Base-by-base conservation (phyloP, 2,888 invertebrate genomes). In the Ophioninae sp. region DNA sequence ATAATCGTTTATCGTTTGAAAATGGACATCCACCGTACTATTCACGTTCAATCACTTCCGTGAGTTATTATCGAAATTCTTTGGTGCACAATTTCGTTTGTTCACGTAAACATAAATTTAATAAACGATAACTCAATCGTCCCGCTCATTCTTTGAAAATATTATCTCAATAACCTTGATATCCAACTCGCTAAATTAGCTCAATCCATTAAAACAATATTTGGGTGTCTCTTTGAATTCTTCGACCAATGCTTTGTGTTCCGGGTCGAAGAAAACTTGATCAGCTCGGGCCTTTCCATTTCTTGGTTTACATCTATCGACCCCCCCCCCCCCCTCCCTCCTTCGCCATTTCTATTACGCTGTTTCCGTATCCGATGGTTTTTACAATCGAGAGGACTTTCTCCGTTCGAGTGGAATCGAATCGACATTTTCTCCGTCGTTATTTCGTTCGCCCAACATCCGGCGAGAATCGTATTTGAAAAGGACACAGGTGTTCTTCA, bases 381-480 rank as follows among this genome's bases (percentile, higher is more conserved):
- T 84, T 75, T 79, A 84, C 75, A 58, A 84, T 76, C 84, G 75
- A 72, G 20, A 71, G 39, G 58, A 84, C 84, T 84, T 84, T 84
- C 84, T 82, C 79, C 81, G 59, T 73, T 79, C 81, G 82, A 79
- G 58, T 63, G 41, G 58, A 56, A 73, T 56, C 83, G 51, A 17
- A 51, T 5, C 6, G 51, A 6, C 51, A 10, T 17, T 51, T 51
- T 51, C 13, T 44, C 13, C 13, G 3, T 13, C 44, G 13, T 44
- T 44, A 13, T 51, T 51, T 51, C 3, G 5, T 51, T 51, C 3
- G 17, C 13, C 5, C 51, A 17, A 78, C 56, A 77, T 30, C 30
- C 30, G 77, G 64, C 65, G 61, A 41, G 67, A 44, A 9, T 23
- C 61, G 6, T 51, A 51, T 17, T 51, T 17, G 51, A 1, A 17